Percentiles rank a stretch among this genome's conserved stretches.
phyloP scores from a whole-genome alignment of 1,140 invertebrate genomes.

The Whitmania pigra region DNA sequence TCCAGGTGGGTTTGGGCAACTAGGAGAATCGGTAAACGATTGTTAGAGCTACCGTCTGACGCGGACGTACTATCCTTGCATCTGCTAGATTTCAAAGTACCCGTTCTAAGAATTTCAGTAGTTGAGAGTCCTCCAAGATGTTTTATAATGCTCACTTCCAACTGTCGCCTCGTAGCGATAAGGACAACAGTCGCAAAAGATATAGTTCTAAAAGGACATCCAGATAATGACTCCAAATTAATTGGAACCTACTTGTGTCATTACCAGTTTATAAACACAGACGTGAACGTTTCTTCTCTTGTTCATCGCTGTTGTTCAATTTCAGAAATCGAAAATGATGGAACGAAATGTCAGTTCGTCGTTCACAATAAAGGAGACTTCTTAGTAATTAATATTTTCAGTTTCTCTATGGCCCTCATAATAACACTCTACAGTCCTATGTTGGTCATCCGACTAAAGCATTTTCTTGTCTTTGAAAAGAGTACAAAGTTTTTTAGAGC shows the following conservation, averaged over 20 bases:
- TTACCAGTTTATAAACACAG: conserved; percentile 9
- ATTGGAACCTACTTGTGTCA: conserved; percentile 21
- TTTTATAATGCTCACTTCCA: neutral
- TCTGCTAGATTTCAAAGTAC: neutral
- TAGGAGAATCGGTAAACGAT: conserved; percentile 18
- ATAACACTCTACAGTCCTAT: conserved; percentile 23
- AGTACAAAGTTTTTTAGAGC: conserved; percentile 25
- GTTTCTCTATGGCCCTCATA: conserved; percentile 17
- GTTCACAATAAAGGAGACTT: conserved; percentile 14
- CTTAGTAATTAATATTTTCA: conserved; percentile 14
- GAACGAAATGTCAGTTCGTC: conserved; percentile 11
- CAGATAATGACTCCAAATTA: neutral
- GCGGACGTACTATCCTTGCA: conserved; percentile 24
- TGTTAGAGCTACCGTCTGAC: conserved; percentile 23
- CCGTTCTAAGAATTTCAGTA: neutral
- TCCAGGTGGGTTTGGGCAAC: conserved; percentile 24
- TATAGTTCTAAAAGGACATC: neutral
- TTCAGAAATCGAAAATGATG: conserved; percentile 3
- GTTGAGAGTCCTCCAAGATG: neutral
- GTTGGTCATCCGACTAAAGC: conserved; percentile 19
- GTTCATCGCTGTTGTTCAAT: conserved; percentile 22
- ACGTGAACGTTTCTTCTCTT: conserved; percentile 15
- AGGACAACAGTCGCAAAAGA: neutral
- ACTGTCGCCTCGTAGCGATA: neutral
- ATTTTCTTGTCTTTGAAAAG: conserved; percentile 17